Evolutionary conservation across 2,888 invertebrate genomes (phyloP), one percentile per base, ranked within the genome.

Genomic region (Falcaria lacertinaria): DNA sequence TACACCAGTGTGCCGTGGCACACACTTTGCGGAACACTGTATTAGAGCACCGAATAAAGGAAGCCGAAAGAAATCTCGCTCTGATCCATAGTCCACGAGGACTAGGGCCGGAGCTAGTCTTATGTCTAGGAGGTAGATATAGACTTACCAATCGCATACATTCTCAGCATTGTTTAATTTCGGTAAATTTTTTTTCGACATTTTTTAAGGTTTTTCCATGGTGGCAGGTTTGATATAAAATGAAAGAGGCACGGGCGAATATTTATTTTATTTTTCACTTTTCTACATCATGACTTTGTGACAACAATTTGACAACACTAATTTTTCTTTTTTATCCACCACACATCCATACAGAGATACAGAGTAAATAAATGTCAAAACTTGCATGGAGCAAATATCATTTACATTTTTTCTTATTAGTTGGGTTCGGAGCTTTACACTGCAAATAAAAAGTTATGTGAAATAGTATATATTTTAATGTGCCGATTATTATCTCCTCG

Each of bases 91-190:
- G n/a, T n/a, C n/a, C n/a, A n/a, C n/a, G n/a, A n/a, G n/a, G n/a
- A 39, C 11, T 40, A 13, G 16, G 33, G 16, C 11, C 13, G 19
- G 2, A 40, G 33, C 17, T 17, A 22, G n/a, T n/a, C 14, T 13
- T 14, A 14, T 2, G n/a, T 11, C 19, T 3, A 19, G 11, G 4
- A n/a, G 4, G 8, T 4, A 33, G n/a, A 37, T 34, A 33, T 13
- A 14, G 25, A 59, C 74, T 60, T 48, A 78, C 79, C 80, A 79
- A 51, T 76, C 76, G 51, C 75, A 79, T 74, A 76, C 77, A 13
- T 22, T 62, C 41, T 47, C 28, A 2, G 28, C 28, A 11, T 28
- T 11, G 1, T 45, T 49, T n/a, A 41, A 41, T 8, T 32, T 35
- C 28, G 7, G 16, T 37, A 15, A 40, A n/a, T 11, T 39, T 32